phyloP scores from a whole-genome alignment of 2,797 vertebrate genomes.

The Limosa lapponica region DNA sequence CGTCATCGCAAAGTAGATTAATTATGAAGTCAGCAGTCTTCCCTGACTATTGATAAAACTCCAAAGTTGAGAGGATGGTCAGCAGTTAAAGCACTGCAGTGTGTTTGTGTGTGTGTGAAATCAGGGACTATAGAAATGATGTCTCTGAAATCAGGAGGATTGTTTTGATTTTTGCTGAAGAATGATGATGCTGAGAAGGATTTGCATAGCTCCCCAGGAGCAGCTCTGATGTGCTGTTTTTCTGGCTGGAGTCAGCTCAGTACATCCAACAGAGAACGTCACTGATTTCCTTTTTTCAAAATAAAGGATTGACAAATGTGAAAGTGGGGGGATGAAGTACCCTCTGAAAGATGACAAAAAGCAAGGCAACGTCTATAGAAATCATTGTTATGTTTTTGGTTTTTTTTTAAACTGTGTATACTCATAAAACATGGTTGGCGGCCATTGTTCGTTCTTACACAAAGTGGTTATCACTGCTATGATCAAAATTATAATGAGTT shows the following conservation, averaged over 20 bases:
- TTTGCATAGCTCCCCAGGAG: neutral
- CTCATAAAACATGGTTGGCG: neutral
- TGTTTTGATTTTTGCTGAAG: neutral
- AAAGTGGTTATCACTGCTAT: neutral
- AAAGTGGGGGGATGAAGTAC: neutral
- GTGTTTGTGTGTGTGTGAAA: neutral
- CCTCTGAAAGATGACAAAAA: neutral
- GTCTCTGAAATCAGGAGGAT: neutral
- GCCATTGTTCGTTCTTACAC: neutral
- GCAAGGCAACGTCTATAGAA: neutral
- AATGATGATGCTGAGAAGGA: neutral
- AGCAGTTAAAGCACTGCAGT: neutral
- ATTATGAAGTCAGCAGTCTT: neutral
- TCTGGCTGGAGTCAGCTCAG: neutral
- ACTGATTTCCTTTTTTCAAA: conserved; percentile 27
- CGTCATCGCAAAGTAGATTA: neutral
- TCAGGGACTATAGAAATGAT: neutral
- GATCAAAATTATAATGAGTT: neutral
- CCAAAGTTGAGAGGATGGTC: neutral
- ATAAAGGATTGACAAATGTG: neutral
- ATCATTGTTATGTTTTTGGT: neutral
- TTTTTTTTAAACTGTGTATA: neutral
- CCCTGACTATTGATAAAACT: neutral
- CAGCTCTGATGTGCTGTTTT: neutral
- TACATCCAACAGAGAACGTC: neutral